Base-by-base conservation (phyloP, 2,888 invertebrate species). In the Morpho deidamia region DNA sequence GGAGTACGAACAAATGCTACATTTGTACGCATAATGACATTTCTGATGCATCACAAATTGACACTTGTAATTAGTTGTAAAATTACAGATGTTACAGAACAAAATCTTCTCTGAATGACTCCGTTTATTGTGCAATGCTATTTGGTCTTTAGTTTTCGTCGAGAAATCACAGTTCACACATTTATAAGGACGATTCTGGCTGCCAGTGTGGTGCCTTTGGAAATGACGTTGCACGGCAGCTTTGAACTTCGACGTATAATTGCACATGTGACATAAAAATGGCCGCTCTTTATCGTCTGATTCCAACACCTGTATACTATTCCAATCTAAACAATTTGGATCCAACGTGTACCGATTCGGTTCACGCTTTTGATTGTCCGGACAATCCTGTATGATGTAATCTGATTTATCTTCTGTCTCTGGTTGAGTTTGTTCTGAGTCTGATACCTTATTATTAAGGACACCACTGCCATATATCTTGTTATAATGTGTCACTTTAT, bases 101-200 rank as follows among this genome's bases (percentile, higher is more conserved):
- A 83, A 45, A 0, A 47, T 7, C 0, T 53, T 41, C 0, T 71
- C 68, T 0, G 77, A 72, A 8, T 69, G 63, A 44, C 82, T 83
- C 0, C 83, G 53, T 56, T 81, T 83, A n/a, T 75, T 81, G 44
- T 85, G 85, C 9, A 84, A 58, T 0, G 76, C 62, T 7, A 84
- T 81, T 40, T 83, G 80, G 10, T 86, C 85, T 61, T 81, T 81
- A 0, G 84, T 85, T 68, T 84, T 84, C 0, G 84, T 82, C 0
- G 78, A 72, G 39, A 83, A 85, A 32, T 79, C 80, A 45, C 85
- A 86, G 42, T 82, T 80, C 0, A 70, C 50, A 44, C 85, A 86
- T 52, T 78, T 78, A 53, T 76, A 86, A 0, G 85, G 85, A 3
- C 76, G 59, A 11, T 72, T 73, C 0, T 75, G 61, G 0, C 55